These are phyloP conservation scores for Litocranius walleri DNA, from an alignment of 2,113 vertebrate genomes.

Conservation along the genomic window DNA sequence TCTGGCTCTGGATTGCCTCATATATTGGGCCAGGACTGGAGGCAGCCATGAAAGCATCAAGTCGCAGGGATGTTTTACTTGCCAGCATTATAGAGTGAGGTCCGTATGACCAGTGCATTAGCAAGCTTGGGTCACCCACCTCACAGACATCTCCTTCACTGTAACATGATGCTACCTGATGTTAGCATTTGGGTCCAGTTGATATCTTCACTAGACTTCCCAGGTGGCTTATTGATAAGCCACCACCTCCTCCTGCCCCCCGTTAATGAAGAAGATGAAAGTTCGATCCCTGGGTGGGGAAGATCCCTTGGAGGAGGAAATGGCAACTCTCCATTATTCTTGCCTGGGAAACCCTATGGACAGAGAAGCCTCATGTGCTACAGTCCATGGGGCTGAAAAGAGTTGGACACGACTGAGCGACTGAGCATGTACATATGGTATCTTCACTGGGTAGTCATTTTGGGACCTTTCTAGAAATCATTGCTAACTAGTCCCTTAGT, in stretches of 20 bases:
- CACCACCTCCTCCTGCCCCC: accelerated
- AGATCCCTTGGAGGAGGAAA: not conserved
- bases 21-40: not conserved
- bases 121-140: not conserved
- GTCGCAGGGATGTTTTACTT: not conserved
- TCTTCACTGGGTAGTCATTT: not conserved
- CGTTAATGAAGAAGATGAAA: not conserved
- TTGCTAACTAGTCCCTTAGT: not conserved
- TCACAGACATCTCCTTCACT: not conserved
- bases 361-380: not conserved
- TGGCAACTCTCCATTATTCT: not conserved
- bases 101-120: not conserved
- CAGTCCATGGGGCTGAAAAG: not conserved
- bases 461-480: not conserved
- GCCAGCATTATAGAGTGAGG: not conserved
- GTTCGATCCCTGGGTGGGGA: not conserved
- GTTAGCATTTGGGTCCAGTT: not conserved
- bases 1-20: not conserved
- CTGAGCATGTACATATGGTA: not conserved
- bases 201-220: not conserved
- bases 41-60: not conserved
- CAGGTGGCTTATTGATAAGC: not conserved
- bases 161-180: not conserved
- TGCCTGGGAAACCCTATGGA: not conserved
- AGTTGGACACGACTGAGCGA: not conserved